Base-by-base conservation (phyloP, 2,113 vertebrate genomes). In the Anolis carolinensis region DNA sequence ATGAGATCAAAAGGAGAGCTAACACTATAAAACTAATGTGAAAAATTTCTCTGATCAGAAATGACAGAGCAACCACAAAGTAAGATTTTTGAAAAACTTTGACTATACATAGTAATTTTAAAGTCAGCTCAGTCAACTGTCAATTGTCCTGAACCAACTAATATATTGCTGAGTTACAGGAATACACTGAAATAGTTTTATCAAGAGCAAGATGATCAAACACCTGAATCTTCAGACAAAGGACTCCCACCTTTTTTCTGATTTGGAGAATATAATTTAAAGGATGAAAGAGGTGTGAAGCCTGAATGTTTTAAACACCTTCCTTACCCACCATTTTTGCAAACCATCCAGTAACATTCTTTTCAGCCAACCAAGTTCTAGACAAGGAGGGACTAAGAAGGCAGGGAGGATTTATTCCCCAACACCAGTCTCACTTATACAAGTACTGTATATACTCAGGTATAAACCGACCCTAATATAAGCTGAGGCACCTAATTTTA, bases 1-100 rank as follows among this genome's bases (percentile, higher is more conserved):
- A 86, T 74, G 39, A 86, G 85, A 86, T 86, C 68, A 80, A 80
- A 80, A 73, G 34, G 36, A n/a, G 70, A 80, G 68, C 73, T 50
- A 80, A 86, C 14, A 32, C 72, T 67, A 59, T 76, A 44, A 84
- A 48, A 65, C 59, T 44, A 63, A 84, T 48, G 55, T 50, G 36
- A 76, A 71, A 48, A 48, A 2, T 65, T 76, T n/a, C 27, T 76
- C 55, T 76, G 59, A 84, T 65, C 70, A 65, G 78, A 74, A 68
- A 62, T 48, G 50, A 74, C 52, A 80, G 50, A 55, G 39, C 70
- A 74, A 86, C 65, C 68, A 81, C 71, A 50, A 86, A 65, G 52
- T n/a, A 34, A 71, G 27, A n/a, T 39, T 55, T 32, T 72, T 16
- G 62, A 59, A 75, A 86, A 44, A 3, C 1, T 84, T 27, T 80